A percentile compares a stretch with the other conserved stretches of the same genome.
Evolutionary conservation across 1,140 invertebrate species (phyloP).

Genomic region (Caenorhabditis tropicalis): DNA sequence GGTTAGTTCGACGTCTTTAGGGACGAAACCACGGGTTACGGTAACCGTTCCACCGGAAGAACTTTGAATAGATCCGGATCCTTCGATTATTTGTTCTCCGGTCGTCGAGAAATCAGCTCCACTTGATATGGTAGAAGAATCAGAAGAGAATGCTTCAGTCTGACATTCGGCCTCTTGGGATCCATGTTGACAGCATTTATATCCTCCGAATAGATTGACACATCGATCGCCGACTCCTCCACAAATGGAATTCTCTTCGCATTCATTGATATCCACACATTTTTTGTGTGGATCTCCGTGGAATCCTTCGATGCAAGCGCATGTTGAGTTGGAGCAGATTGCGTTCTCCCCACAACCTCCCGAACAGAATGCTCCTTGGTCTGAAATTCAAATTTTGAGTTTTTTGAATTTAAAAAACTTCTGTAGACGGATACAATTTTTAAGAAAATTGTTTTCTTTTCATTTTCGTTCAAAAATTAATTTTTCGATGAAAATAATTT

Average conservation of each 20-base stretch:
- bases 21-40: neutral
- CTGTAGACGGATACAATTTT: too few relatives aligned
- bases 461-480: too few relatives aligned
- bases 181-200: constrained; percentile 60
- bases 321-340: constrained; percentile 62
- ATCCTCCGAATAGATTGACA: constrained; percentile 61
- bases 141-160: neutral
- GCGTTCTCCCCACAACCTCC: constrained; percentile 64
- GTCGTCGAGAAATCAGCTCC: constrained; percentile 22
- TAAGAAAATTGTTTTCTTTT: too few relatives aligned
- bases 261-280: constrained; percentile 65
- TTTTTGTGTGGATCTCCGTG: constrained; percentile 58
- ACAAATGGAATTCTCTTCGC: constrained; percentile 59
- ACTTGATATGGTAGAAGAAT: neutral
- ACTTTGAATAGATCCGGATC: neutral
- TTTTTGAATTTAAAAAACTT: too few relatives aligned
- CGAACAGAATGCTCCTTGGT: constrained; percentile 64
- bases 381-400: constrained; percentile 55
- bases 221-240: constrained; percentile 63
- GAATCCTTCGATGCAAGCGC: constrained; percentile 62
- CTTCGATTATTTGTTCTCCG: constrained; percentile 12
- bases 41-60: neutral
- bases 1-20: constrained; percentile 1
- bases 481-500: too few relatives aligned
- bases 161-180: constrained; percentile 61